Base-by-base conservation (phyloP, 1,140 invertebrate genomes). In the Drosophila orena region DNA sequence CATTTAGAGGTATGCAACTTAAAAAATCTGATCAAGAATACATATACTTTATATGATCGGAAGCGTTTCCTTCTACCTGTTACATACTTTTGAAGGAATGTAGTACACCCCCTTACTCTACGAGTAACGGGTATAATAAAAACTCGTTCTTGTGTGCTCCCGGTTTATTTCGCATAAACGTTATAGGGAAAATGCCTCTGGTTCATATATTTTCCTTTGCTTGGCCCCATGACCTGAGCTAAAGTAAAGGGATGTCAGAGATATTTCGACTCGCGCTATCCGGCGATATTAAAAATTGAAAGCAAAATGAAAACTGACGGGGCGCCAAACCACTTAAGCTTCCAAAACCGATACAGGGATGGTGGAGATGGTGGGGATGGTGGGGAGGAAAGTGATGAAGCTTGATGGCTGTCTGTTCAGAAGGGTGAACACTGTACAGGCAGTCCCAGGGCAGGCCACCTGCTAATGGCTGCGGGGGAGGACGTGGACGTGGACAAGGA, bases 271-370 rank as follows among this genome's bases (percentile, higher is more conserved):
- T 77, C 68, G 57, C 37, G 42, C 54, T 64, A 64, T 61, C 64
- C 47, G 69, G 47, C 61, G 24, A 75, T 85, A 80, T 78, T 80
- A 83, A 89, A 80, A 79, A 71, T 72, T 73, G 68, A 70, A 71
- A 69, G 42, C 68, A 40, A 84, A 80, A 79, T 76, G 68, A 70
- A 70, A 80, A 77, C 84, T 89, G 79, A 77, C 84, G 64, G 76
- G 59, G 69, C 69, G 77, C 85, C 79, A 79, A 73, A 81, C 75
- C 84, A 84, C 84, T 89, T 89, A 89, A 74, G 69, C 80, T 62
- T 44, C 53, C 58, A 69, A 83, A 83, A 89, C 69, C 85, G 56
- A 90, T 89, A 84, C 69, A 78, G 72, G 72, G 47, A 44, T 22
- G 69, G 46, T n/a, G n/a, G n/a, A n/a, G n/a, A n/a, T n/a, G 30